A percentile compares a stretch with the other conserved stretches of the same genome.
These are phyloP conservation scores for Pyxicephalus adspersus DNA, from an alignment of 2,113 vertebrate species.

Conservation along the genomic window DNA sequence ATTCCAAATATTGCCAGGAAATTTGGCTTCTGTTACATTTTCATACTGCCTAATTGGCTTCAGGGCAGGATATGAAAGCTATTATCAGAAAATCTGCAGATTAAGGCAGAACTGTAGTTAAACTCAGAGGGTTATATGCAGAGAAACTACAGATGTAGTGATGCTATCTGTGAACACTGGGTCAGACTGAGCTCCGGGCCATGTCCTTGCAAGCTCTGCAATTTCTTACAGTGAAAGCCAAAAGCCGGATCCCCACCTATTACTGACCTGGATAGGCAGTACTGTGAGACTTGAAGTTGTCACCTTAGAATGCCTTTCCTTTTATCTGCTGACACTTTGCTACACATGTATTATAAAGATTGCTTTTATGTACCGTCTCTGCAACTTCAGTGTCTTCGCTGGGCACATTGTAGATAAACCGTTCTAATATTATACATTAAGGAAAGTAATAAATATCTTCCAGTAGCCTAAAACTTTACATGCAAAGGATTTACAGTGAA, in stretches of 20 bases:
- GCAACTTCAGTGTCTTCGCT: too few species aligned
- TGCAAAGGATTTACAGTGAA: too few species aligned
- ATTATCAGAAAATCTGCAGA: constrained; percentile 23
- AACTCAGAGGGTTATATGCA: neutral
- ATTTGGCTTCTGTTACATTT: neutral
- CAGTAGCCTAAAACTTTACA: too few species aligned
- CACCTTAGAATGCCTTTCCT: neutral
- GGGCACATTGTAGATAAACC: too few species aligned
- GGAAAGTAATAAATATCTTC: too few species aligned
- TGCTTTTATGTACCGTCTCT: neutral
- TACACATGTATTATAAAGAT: neutral
- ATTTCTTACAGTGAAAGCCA: neutral
- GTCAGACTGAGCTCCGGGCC: constrained; percentile 15
- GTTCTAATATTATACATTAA: too few species aligned
- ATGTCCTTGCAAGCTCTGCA: constrained; percentile 39
- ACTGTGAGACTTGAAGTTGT: constrained; percentile 1
- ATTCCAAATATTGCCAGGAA: too few species aligned
- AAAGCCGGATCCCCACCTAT: neutral
- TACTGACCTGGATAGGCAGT: neutral
- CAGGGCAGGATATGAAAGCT: constrained; percentile 27
- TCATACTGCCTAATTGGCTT: neutral
- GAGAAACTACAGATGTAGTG: neutral
- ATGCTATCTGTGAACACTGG: constrained; percentile 5
- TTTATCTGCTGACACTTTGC: neutral
- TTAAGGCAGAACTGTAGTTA: constrained; percentile 4